A percentile compares a stretch with the other conserved stretches of the same genome.
Evolutionary conservation across 2,888 invertebrate species (phyloP).

Genomic region (Ernsta delagoae): DNA sequence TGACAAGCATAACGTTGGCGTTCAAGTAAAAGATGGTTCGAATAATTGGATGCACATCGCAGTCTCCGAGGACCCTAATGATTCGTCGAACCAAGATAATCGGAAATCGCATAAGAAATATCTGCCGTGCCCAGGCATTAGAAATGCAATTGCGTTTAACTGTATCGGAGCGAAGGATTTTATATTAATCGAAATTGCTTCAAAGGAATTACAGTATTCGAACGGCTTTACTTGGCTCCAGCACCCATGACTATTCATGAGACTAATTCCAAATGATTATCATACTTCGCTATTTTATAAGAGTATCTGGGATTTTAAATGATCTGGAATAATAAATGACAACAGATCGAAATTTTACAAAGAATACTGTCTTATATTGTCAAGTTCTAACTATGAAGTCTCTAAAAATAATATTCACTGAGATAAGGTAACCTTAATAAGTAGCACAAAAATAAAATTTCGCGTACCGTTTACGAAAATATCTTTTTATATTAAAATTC

Average conservation of each 20-base stretch:
- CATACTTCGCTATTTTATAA: not conserved
- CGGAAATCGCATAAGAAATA: slow-evolving; percentile 44
- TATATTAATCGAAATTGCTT: slow-evolving; percentile 42
- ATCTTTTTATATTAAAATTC: no score
- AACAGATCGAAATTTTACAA: no score
- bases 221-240: slow-evolving; percentile 18
- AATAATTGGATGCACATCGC: slow-evolving; percentile 23
- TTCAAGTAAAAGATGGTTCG: slow-evolving; percentile 15
- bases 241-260: slow-evolving; percentile 17
- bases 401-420: no score
- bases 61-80: slow-evolving; percentile 52
- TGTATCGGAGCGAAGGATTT: slow-evolving; percentile 42
- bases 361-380: no score
- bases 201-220: slow-evolving; percentile 27
- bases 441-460: no score
- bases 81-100: slow-evolving; percentile 54
- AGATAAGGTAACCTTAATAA: no score
- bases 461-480: no score
- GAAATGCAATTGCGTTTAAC: slow-evolving; percentile 43
- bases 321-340: no score
- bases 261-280: not conserved
- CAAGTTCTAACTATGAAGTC: no score
- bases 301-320: no score
- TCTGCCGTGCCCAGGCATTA: slow-evolving; percentile 41
- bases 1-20: slow-evolving; percentile 5